phyloP scores from a whole-genome alignment of 2,113 vertebrate species.

The Mola mola region DNA sequence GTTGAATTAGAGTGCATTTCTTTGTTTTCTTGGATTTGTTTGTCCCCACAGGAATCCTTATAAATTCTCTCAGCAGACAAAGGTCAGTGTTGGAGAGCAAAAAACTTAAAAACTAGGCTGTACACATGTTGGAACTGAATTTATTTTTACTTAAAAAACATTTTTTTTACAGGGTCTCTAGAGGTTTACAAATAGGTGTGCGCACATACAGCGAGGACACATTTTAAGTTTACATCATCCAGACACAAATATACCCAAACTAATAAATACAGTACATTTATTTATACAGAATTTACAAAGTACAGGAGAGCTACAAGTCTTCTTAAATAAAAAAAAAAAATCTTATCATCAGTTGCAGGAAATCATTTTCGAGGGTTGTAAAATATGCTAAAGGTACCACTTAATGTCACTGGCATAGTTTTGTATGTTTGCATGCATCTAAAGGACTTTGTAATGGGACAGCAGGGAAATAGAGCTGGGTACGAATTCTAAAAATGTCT shows the following conservation, averaged over 20 bases:
- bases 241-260: constrained; percentile 40
- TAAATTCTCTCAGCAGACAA: constrained; percentile 4
- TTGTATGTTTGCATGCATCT: constrained; percentile 37
- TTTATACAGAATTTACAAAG: constrained; percentile 77
- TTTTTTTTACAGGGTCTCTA: constrained; percentile 46
- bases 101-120: neutral
- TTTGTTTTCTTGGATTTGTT: constrained; percentile 23
- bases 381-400: no score
- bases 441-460: neutral
- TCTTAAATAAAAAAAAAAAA: constrained; percentile 2
- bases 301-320: constrained; percentile 2
- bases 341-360: constrained; percentile 1
- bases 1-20: constrained; percentile 7
- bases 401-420: no score
- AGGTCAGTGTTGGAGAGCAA: constrained; percentile 1
- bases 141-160: constrained; percentile 36
- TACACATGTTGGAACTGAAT: constrained; percentile 9
- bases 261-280: constrained; percentile 74
- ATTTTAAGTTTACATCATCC: constrained; percentile 12
- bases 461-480: constrained; percentile 1
- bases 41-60: constrained; percentile 25
- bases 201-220: constrained; percentile 1
- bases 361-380: no score
- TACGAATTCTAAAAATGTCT: no score
- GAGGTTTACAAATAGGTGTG: constrained; percentile 38